Base-by-base conservation (phyloP, 2,888 invertebrate species). In the Linyphia triangularis region DNA sequence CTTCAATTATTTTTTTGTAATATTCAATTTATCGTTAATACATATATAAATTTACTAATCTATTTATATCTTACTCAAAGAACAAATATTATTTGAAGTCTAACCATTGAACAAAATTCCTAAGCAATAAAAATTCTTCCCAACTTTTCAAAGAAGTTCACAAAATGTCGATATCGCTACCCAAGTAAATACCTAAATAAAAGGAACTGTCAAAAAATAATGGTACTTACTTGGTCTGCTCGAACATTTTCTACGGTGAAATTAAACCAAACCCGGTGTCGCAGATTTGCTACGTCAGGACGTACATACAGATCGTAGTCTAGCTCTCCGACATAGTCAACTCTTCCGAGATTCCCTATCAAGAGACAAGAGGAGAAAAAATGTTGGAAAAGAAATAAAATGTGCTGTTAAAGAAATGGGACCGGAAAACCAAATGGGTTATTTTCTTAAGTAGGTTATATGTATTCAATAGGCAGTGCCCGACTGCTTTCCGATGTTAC, bases 241-340 rank as follows among this genome's bases (percentile, higher is more conserved):
- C 96, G 96, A 0, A 97, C 97, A 92, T 99, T 99, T 93, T 98
- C 98, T 51, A 99, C 98, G 0, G 98, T 97, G 92, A 99, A 99
- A 93, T 99, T 98, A 93, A 98, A 99, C 99, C 99, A 99, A 91
- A 99, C 96, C 72, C 99, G 94, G 90, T 96, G 95, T 65, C 97
- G 94, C 0, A 98, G 98, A 92, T 97, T 96, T 93, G 98, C 98
- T 0, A 98, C 99, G 93, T 99, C 99, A 0, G 99, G 99, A 63
- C 99, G 94, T 82, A 99, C 95, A 93, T 96, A 99, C 75, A 99
- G 94, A 93, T 99, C 99, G 93, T 99, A 99, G 93, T 99, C 99
- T 92, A 96, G 96, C 91, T 99, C 98, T 6, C 96, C 96, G 91
- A 99, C 95, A 91, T 98, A 95, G 92, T 98, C 98, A 0, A 98